Conservation (phyloP, 2,888 invertebrate genomes). For the Oscheius sp. region DNA sequence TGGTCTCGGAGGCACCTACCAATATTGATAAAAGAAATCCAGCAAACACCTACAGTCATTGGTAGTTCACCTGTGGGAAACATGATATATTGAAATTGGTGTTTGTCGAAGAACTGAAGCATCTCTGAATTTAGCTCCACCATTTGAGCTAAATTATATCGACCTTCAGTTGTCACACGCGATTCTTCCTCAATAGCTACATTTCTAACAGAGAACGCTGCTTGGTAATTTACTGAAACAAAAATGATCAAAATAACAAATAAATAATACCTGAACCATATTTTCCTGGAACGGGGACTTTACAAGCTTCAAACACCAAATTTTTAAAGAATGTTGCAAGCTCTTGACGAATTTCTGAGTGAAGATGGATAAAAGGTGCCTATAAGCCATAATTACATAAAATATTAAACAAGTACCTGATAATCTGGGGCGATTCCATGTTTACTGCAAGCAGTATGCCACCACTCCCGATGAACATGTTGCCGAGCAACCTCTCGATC, state of each 20-base stretch:
- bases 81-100: slow-evolving; percentile 62
- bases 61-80: slow-evolving; percentile 65
- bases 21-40: not conserved
- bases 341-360: slow-evolving; percentile 42
- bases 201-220: slow-evolving; percentile 58
- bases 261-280: not conserved
- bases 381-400: slow-evolving; percentile 17
- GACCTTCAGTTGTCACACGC: slow-evolving; percentile 47
- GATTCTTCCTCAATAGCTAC: slow-evolving; percentile 63
- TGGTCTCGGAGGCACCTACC: slow-evolving; percentile 67
- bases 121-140: slow-evolving; percentile 52
- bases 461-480: slow-evolving; percentile 68
- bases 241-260: slow-evolving; percentile 5
- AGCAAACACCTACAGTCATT: slow-evolving; percentile 53
- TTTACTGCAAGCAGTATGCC: slow-evolving; percentile 57
- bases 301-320: slow-evolving; percentile 56
- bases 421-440: slow-evolving; percentile 49
- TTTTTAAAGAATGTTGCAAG: slow-evolving; percentile 52
- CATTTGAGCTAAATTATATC: slow-evolving; percentile 58
- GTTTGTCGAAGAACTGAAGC: slow-evolving; percentile 43
- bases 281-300: slow-evolving; percentile 41
- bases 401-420: slow-evolving; percentile 26
- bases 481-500: slow-evolving; percentile 53
- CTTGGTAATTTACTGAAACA: slow-evolving; percentile 31
- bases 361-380: slow-evolving; percentile 47